Percentiles rank a stretch among this genome's conserved stretches.
These are phyloP conservation scores for Sebastes nivosus DNA, from an alignment of 2,797 vertebrate species.

Conservation along the genomic window DNA sequence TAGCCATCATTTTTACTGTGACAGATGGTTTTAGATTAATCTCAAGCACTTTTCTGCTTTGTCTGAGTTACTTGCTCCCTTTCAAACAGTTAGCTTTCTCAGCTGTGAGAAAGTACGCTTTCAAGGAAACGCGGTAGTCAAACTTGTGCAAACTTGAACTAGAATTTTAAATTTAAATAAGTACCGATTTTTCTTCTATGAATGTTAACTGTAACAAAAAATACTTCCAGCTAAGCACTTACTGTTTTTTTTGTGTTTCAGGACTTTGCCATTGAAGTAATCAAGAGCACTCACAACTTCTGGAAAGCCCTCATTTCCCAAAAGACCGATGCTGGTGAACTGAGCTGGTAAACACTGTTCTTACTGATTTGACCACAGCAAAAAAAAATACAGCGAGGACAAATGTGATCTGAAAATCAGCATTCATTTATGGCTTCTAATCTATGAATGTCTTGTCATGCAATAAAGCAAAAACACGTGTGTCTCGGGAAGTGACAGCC, in stretches of 20 bases:
- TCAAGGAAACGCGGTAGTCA: background rate
- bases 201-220: no score
- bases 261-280: conserved; percentile 91
- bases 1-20: background rate
- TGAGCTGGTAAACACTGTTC: conserved; percentile 87
- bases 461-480: conserved; percentile 89
- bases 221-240: background rate
- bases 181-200: background rate
- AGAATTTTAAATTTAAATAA: background rate
- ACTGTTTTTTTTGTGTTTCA: conserved; percentile 60
- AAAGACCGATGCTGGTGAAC: conserved; percentile 81
- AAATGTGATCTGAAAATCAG: background rate
- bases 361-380: background rate
- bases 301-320: conserved; percentile 92
- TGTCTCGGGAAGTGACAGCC: conserved; percentile 79
- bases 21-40: background rate
- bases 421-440: background rate
- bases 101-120: background rate
- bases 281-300: conserved; percentile 89
- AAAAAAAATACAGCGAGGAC: background rate
- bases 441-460: background rate
- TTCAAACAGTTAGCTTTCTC: background rate
- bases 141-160: background rate
- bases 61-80: background rate
- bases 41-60: background rate